Conservation (phyloP, 2,113 vertebrate species). For the Saiga tatarica region DNA sequence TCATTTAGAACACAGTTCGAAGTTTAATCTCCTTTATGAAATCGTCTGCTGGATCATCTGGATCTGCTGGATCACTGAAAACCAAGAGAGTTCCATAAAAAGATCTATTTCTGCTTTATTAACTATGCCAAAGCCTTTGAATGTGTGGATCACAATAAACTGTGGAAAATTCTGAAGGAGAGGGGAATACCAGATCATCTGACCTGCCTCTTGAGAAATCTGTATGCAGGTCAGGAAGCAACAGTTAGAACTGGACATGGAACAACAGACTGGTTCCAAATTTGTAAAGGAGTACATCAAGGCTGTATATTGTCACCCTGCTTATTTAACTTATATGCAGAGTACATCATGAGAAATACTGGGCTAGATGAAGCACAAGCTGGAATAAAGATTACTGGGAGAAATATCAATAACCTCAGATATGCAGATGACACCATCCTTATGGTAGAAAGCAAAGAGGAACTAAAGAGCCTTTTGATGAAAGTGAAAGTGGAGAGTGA, state of each 20-base stretch:
- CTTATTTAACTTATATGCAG: background rate
- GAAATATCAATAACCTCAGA: background rate
- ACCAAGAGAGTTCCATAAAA: background rate
- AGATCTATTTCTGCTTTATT: background rate
- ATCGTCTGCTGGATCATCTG: background rate
- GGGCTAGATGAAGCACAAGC: background rate
- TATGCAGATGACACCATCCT: background rate
- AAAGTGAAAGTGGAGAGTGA: background rate
- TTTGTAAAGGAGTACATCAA: background rate
- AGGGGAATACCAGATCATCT: background rate
- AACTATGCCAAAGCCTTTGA: background rate
- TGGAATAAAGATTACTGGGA: background rate
- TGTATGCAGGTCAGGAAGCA: background rate
- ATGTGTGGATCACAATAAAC: background rate
- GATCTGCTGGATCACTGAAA: background rate
- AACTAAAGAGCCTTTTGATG: background rate
- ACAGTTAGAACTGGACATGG: background rate
- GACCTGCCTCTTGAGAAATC: background rate
- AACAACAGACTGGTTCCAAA: background rate
- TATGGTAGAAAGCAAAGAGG: background rate
- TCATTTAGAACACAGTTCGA: slow-evolving; percentile 9
- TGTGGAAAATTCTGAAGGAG: background rate
- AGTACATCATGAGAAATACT: background rate
- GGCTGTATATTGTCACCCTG: background rate
- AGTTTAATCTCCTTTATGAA: background rate